A percentile compares a stretch with the other conserved stretches of the same genome.
Evolutionary conservation across 2,888 invertebrate genomes (phyloP).

Genomic region (Epirrhoe tristata): DNA sequence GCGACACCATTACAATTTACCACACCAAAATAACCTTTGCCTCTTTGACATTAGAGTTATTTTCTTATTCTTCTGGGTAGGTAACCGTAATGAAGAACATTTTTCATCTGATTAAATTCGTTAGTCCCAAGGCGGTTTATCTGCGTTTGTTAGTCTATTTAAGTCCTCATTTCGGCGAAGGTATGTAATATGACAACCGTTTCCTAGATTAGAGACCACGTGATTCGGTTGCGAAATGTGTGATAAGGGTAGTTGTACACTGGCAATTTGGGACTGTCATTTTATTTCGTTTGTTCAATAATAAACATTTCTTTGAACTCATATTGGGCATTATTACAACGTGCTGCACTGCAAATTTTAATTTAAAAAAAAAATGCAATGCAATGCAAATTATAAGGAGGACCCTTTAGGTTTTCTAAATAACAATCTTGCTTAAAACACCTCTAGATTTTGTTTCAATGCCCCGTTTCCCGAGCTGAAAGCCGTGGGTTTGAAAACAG

Average conservation of each 20-base stretch:
- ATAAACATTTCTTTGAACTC: neutral
- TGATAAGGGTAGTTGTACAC: neutral
- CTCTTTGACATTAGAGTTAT: neutral
- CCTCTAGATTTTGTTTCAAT: too few relatives aligned
- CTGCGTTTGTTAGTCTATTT: conserved; percentile 33
- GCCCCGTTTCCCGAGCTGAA: too few relatives aligned
- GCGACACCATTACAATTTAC: too few relatives aligned
- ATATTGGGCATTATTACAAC: too few relatives aligned
- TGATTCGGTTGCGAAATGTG: neutral
- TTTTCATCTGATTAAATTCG: conserved; percentile 43
- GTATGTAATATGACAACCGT: conserved; percentile 3
- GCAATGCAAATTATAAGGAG: too few relatives aligned
- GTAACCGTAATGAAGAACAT: conserved; percentile 35
- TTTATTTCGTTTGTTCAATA: neutral
- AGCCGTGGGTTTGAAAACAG: too few relatives aligned
- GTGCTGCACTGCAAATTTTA: too few relatives aligned
- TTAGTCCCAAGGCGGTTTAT: conserved; percentile 25
- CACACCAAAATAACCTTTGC: neutral
- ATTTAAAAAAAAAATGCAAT: too few relatives aligned
- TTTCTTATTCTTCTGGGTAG: conserved; percentile 20
- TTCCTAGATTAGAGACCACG: neutral
- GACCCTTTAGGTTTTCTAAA: too few relatives aligned
- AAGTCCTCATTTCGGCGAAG: conserved; percentile 19
- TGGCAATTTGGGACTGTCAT: neutral
- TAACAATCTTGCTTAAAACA: too few relatives aligned